Percentiles rank a stretch among this genome's conserved stretches.
Evolutionary conservation across 2,113 vertebrate genomes (phyloP).

Genomic region (Lepus americanus): DNA sequence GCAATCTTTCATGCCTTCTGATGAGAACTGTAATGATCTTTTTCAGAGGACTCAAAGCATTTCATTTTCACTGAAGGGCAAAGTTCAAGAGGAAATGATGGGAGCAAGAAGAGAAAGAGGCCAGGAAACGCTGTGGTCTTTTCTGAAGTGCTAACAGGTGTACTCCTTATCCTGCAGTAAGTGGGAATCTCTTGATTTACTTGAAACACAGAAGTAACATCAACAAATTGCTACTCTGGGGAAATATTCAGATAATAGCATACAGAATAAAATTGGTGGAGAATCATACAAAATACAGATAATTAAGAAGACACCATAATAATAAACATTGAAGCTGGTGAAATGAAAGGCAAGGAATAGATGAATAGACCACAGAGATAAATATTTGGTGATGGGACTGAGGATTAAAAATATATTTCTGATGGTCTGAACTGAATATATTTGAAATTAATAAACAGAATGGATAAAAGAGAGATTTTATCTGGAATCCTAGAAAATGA

Average conservation of each 20-base stretch:
- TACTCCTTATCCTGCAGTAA: not conserved
- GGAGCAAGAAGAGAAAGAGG: not conserved
- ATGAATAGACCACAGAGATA: not conserved
- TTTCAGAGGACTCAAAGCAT: not conserved
- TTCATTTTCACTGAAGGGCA: not conserved
- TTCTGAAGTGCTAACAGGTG: accelerated
- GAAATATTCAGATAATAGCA: not conserved
- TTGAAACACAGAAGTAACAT: not conserved
- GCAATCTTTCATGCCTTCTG: not conserved
- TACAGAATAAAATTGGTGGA: not conserved
- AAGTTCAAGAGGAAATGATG: not conserved
- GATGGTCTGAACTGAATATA: not conserved
- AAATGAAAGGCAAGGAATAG: not conserved
- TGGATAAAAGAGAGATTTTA: not conserved
- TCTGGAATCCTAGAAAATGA: not conserved
- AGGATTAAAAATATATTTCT: not conserved
- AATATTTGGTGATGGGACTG: not conserved
- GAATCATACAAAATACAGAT: not conserved
- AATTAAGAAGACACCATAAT: not conserved
- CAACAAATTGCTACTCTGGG: not conserved
- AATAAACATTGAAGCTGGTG: not conserved
- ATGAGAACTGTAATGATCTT: not conserved
- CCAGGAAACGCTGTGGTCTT: not conserved
- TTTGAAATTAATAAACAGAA: not conserved
- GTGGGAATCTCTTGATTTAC: not conserved